Evolutionary conservation across 1,140 invertebrate genomes (phyloP).

Genomic region (Condylostylus longicornis): DNA sequence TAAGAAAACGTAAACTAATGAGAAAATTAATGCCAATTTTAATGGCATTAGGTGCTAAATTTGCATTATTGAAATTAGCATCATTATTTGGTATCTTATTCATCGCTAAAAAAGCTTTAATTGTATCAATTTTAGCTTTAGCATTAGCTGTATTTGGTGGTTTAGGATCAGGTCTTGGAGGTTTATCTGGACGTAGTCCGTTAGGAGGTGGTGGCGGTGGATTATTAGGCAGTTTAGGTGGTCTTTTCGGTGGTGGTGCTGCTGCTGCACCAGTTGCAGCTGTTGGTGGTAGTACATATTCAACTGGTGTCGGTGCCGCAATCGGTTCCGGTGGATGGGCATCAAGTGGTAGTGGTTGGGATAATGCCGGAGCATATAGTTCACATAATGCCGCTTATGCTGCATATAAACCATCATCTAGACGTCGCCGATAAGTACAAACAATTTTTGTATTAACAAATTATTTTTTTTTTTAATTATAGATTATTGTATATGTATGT

Average conservation of each 20-base stretch:
- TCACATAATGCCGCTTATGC: conserved; percentile 32
- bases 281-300: conserved; percentile 22
- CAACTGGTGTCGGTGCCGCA: conserved; percentile 22
- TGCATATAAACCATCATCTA: conserved; percentile 30
- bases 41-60: conserved; percentile 43
- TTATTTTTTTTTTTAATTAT: too few relatives aligned
- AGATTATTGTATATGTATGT: too few relatives aligned
- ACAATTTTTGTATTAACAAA: too few relatives aligned
- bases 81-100: conserved; percentile 43
- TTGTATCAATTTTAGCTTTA: conserved; percentile 44
- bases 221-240: conserved; percentile 26
- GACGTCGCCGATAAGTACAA: too few relatives aligned
- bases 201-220: conserved; percentile 24
- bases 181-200: conserved; percentile 24
- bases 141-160: conserved; percentile 38
- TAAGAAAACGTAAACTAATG: conserved; percentile 46
- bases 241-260: conserved; percentile 22
- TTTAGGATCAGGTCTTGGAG: conserved; percentile 40
- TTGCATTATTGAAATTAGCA: conserved; percentile 38
- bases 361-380: conserved; percentile 31
- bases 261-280: conserved; percentile 13
- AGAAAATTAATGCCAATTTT: conserved; percentile 42
- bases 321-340: conserved; percentile 20
- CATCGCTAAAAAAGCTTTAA: conserved; percentile 49
- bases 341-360: conserved; percentile 25